Base-by-base conservation (phyloP, 1,140 invertebrate species). In the Choristoneura fumiferana region DNA sequence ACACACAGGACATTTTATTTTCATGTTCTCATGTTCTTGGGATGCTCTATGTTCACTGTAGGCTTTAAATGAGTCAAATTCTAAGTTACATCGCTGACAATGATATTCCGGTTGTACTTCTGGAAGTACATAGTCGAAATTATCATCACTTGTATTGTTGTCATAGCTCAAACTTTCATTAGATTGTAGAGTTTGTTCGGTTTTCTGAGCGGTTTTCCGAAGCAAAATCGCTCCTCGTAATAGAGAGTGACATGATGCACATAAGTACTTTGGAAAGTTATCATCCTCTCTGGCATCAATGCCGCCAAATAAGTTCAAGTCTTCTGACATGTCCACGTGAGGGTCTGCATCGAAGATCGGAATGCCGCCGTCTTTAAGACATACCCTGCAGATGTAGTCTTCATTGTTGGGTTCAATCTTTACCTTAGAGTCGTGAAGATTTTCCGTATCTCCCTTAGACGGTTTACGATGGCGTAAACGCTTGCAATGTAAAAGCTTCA, bases 21-120 rank as follows among this genome's bases (percentile, higher is more conserved):
- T 73, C 52, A 69, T 69, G 52, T 82, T 84, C 57, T 86, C 78
- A 69, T 86, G 83, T 61, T 86, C 84, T 15, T 68, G 54, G 15
- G 76, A 71, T 13, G 76, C 34, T 64, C 65, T 78, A 43, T 89
- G 86, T 6, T 84, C 60, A 10, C 13, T 55, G 35, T 63, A 71
- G 6, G 71, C 68, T 45, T 58, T 22, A 33, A 59, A 60, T 45
- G 40, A 60, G 22, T 68, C 43, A 56, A 73, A 73, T 54, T 63
- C 59, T 34, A 73, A 13, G 33, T 70, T 64, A 43, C 72, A 73
- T 49, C 56, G 63, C 14, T 53, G 64, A 43, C 73, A 76, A 57
- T 60, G 52, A 39, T 66, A 67, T 29, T 33, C 55, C 17, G 29
- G 60, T 17, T 68, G 39, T 4, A 53, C 52, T 56, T 56, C 53